A percentile compares a stretch with the other conserved stretches of the same genome.
Conservation (phyloP, 1,140 invertebrate species). For the Diuraphis noxia region DNA sequence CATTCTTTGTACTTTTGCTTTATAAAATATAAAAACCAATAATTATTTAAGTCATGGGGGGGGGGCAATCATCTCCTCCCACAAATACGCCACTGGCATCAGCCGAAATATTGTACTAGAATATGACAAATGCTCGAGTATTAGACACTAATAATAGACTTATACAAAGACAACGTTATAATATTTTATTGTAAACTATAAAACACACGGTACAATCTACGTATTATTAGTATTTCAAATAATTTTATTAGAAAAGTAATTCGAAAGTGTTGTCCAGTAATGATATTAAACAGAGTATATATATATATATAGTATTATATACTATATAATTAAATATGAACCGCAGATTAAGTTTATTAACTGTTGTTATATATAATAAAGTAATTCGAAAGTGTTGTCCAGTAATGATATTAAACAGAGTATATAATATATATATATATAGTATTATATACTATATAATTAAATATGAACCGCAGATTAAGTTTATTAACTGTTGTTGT, state of each 20-base stretch:
- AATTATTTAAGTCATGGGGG: no score
- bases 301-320: no score
- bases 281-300: not conserved
- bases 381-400: not conserved
- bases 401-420: not conserved
- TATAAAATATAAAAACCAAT: no score
- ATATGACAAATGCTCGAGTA: no score
- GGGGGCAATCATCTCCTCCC: no score
- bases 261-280: not conserved
- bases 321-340: no score
- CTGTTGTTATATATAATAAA: no score
- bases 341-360: not conserved
- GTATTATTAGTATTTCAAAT: not conserved
- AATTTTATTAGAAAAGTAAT: not conserved
- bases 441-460: no score
- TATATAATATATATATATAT: no score
- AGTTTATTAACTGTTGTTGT: no score
- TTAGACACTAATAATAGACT: not conserved
- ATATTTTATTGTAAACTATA: not conserved
- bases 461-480: not conserved
- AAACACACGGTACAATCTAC: not conserved
- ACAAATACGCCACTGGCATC: no score
- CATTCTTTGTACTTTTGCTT: no score
- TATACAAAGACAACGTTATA: not conserved
- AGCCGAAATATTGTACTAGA: not conserved